These are phyloP conservation scores for Meloidogyne floridensis DNA, from an alignment of 1,140 invertebrate genomes.

Conservation along the genomic window DNA sequence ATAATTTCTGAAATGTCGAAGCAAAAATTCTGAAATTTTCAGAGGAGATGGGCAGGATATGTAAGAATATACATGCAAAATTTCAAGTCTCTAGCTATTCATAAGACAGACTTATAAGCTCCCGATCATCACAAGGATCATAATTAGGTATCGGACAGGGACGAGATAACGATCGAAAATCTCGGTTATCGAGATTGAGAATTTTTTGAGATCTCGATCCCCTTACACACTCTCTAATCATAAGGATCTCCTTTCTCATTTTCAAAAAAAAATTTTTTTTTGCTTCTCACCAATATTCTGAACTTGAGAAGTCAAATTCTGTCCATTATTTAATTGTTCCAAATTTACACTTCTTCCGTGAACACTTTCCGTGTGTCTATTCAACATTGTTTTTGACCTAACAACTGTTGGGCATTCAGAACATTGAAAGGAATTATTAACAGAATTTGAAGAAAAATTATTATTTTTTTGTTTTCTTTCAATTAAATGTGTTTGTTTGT, in stretches of 20 bases:
- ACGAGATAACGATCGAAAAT: too few relatives aligned
- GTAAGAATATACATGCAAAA: not conserved
- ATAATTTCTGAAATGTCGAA: not conserved
- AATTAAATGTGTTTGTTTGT: conserved; percentile 60
- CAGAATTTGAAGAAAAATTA: not conserved
- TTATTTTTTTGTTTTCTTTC: conserved; percentile 41
- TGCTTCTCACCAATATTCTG: not conserved
- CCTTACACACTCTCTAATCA: too few relatives aligned
- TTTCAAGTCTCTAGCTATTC: not conserved
- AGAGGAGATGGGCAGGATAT: not conserved
- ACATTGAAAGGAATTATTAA: conserved; percentile 42
- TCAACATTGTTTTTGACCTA: conserved; percentile 44
- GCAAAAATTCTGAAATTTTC: not conserved
- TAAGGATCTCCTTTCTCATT: too few relatives aligned
- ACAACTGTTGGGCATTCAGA: conserved; percentile 44
- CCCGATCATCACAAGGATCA: too few relatives aligned
- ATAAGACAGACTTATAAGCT: too few relatives aligned
- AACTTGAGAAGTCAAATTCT: not conserved
- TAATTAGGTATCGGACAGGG: too few relatives aligned
- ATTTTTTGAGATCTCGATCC: too few relatives aligned
- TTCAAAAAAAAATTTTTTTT: not conserved
- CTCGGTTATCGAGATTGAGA: too few relatives aligned
- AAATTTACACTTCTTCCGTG: conserved; percentile 19
- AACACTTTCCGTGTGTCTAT: conserved; percentile 50
- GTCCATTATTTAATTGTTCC: conserved; percentile 7